Evolutionary conservation across 2,888 invertebrate species (phyloP).

Genomic region (Pterostichus niger): DNA sequence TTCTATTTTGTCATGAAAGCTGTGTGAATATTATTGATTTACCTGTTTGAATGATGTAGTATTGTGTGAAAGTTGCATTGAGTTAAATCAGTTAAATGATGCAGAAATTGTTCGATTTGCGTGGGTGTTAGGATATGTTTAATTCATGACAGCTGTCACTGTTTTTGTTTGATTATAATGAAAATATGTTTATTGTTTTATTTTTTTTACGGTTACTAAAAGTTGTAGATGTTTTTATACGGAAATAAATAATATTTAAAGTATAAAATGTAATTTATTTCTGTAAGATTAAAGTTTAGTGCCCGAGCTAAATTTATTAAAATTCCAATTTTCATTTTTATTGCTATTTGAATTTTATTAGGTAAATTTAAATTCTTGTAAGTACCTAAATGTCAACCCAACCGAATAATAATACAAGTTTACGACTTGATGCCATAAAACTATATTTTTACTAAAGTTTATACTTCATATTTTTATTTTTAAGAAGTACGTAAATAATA

Average conservation of each 20-base stretch:
- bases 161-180: no score
- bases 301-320: conserved; percentile 18
- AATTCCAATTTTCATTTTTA: conserved; percentile 42
- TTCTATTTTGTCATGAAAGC: no score
- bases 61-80: conserved; percentile 19
- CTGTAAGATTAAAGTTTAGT: neutral
- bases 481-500: conserved; percentile 3
- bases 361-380: conserved; percentile 37
- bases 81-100: conserved; percentile 10
- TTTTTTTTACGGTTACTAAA: no score
- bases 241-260: no score
- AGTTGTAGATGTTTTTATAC: neutral
- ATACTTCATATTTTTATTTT: conserved; percentile 16
- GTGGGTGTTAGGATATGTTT: no score
- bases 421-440: conserved; percentile 13
- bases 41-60: conserved; percentile 27
- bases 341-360: conserved; percentile 22
- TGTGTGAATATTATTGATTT: conserved; percentile 9
- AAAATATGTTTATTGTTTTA: no score
- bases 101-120: conserved; percentile 9
- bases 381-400: conserved; percentile 22
- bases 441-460: conserved; percentile 8
- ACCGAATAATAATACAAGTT: conserved; percentile 21
- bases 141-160: no score
- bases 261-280: no score